A percentile compares a stretch with the other conserved stretches of the same genome.
phyloP scores from a whole-genome alignment of 1,140 invertebrate species.

The Drosophila subobscura region DNA sequence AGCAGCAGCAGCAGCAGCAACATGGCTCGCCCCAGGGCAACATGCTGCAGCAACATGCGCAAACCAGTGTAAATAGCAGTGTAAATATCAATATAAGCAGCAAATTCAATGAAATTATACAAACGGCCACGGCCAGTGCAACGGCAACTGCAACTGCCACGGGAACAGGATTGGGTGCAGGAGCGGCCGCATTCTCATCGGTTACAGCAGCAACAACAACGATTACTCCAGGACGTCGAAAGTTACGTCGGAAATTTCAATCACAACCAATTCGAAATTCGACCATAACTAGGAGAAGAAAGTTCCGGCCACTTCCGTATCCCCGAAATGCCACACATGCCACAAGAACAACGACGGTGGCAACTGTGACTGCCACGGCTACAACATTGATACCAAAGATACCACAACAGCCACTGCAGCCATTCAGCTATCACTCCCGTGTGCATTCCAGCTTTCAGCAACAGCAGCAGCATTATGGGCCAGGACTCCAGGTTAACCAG shows the following conservation, averaged over 20 bases:
- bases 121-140: slow-evolving; percentile 61
- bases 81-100: slow-evolving; percentile 80
- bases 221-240: slow-evolving; percentile 52
- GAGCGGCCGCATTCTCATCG: slow-evolving; percentile 32
- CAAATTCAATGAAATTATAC: slow-evolving; percentile 81
- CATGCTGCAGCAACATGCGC: slow-evolving; percentile 72
- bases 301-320: slow-evolving; percentile 57
- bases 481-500: slow-evolving; percentile 30
- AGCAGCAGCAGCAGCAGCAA: slow-evolving; percentile 51
- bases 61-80: slow-evolving; percentile 82
- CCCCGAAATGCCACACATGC: slow-evolving; percentile 68
- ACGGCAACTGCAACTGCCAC: slow-evolving; percentile 27
- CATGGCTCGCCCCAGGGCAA: slow-evolving; percentile 63
- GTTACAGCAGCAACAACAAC: slow-evolving; percentile 44
- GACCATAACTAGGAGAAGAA: slow-evolving; percentile 54
- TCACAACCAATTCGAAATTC: slow-evolving; percentile 37
- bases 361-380: slow-evolving; percentile 53
- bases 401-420: slow-evolving; percentile 54
- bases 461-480: slow-evolving; percentile 59
- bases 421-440: slow-evolving; percentile 53
- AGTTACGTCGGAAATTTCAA: slow-evolving; percentile 66
- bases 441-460: slow-evolving; percentile 56
- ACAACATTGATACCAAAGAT: slow-evolving; percentile 70
- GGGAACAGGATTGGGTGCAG: slow-evolving; percentile 22
- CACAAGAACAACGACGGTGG: slow-evolving; percentile 62